A percentile compares a stretch with the other conserved stretches of the same genome.
These are phyloP conservation scores for Speoplatyrhinus poulsoni DNA, from an alignment of 2,113 vertebrate species.

Conservation along the genomic window DNA sequence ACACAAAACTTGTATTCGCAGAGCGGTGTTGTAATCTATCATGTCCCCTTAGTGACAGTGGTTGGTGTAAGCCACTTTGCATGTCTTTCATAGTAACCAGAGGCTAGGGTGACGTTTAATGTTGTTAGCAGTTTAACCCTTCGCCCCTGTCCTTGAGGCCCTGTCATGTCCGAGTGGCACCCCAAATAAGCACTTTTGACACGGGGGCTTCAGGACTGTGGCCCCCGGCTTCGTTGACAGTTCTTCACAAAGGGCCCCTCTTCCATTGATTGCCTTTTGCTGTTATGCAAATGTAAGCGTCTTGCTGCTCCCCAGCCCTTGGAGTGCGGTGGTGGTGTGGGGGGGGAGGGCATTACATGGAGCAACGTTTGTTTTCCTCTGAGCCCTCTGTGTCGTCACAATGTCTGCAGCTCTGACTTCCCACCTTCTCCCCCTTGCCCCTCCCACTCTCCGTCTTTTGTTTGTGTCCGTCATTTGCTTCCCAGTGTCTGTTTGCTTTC, in stretches of 20 bases:
- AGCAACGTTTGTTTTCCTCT: slow-evolving; percentile 7
- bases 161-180: slow-evolving; percentile 73
- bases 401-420: slow-evolving; percentile 13
- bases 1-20: slow-evolving; percentile 3
- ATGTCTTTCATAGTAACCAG: slow-evolving; percentile 48
- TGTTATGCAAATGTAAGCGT: slow-evolving; percentile 69
- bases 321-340: slow-evolving; percentile 11
- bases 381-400: slow-evolving; percentile 16
- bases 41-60: slow-evolving; percentile 33
- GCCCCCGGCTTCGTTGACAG: slow-evolving; percentile 65
- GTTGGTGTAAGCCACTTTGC: slow-evolving; percentile 53
- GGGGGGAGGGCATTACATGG: slow-evolving; percentile 12
- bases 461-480: slow-evolving; percentile 17
- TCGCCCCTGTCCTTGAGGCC: slow-evolving; percentile 66
- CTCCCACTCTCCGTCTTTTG: background rate
- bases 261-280: slow-evolving; percentile 69
- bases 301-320: slow-evolving; percentile 31
- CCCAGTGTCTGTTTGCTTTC: slow-evolving; percentile 7
- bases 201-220: slow-evolving; percentile 54
- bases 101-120: slow-evolving; percentile 65
- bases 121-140: slow-evolving; percentile 74
- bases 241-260: slow-evolving; percentile 65
- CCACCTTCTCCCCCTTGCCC: background rate
- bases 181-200: slow-evolving; percentile 77
- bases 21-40: slow-evolving; percentile 35